phyloP scores from a whole-genome alignment of 2,113 vertebrate genomes.

The Hemiscyllium ocellatum region DNA sequence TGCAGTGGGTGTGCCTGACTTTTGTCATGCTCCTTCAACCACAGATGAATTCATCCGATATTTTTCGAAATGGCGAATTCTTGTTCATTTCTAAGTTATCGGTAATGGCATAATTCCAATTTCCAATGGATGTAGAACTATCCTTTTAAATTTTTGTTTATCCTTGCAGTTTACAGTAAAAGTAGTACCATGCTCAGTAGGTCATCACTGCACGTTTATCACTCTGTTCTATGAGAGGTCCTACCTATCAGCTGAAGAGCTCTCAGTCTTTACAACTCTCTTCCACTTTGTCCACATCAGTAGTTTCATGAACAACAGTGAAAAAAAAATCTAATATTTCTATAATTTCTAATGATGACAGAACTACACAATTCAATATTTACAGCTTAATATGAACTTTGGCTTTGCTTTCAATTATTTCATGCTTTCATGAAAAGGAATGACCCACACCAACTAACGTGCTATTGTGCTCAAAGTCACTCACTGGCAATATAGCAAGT shows the following conservation, averaged over 20 bases:
- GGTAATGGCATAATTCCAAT: not conserved
- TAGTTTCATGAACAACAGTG: not conserved
- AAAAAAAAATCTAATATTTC: not conserved
- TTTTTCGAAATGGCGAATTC: not conserved
- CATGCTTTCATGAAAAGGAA: not conserved
- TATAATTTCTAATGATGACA: not conserved
- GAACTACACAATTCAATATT: not conserved
- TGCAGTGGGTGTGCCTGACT: not conserved
- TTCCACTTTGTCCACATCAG: not conserved
- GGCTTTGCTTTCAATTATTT: not conserved
- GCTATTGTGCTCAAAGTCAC: not conserved
- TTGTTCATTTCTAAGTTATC: not conserved
- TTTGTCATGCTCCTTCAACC: not conserved
- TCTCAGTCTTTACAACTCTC: not conserved
- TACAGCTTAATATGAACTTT: not conserved
- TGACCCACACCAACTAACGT: not conserved
- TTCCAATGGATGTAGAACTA: not conserved
- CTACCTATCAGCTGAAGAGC: not conserved
- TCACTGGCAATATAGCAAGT: not conserved
- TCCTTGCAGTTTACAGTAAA: not conserved
- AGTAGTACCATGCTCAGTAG: not conserved
- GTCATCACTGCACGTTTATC: not conserved
- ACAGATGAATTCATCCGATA: not conserved
- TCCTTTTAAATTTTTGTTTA: not conserved
- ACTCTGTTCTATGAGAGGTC: not conserved